Percentiles rank a stretch among this genome's conserved stretches.
Conservation (phyloP, 1,140 invertebrate genomes). For the Ceratosolen solmsi region DNA sequence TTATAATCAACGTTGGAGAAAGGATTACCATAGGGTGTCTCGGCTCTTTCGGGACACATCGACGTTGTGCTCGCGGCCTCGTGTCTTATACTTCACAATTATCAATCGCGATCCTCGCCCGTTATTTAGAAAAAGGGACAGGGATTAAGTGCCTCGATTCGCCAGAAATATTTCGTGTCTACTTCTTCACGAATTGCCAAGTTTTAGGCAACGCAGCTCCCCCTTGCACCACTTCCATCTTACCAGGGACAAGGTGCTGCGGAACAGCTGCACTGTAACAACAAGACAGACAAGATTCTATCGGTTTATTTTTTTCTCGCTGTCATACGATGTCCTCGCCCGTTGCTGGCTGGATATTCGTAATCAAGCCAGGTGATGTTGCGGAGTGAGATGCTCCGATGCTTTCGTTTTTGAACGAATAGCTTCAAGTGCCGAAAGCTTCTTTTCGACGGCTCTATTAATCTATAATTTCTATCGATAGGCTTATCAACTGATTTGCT, state of each 20-base stretch:
- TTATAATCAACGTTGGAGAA: too few relatives aligned
- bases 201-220: conserved; percentile 61
- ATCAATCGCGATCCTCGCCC: conserved; percentile 63
- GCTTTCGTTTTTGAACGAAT: too few relatives aligned
- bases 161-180: conserved; percentile 74
- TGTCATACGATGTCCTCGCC: too few relatives aligned
- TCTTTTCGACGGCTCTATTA: too few relatives aligned
- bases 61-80: conserved; percentile 51
- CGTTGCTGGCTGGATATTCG: too few relatives aligned
- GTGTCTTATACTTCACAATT: conserved; percentile 64
- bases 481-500: too few relatives aligned
- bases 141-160: conserved; percentile 70
- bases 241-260: conserved; percentile 60
- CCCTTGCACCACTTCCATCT: conserved; percentile 62
- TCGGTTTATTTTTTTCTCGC: not conserved
- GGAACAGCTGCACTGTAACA: conserved; percentile 55
- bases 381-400: too few relatives aligned
- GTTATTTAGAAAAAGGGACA: conserved; percentile 69
- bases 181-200: conserved; percentile 63
- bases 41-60: too few relatives aligned
- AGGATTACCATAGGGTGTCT: too few relatives aligned
- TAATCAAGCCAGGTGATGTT: too few relatives aligned
- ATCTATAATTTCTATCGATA: too few relatives aligned
- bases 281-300: not conserved
- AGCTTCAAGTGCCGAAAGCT: too few relatives aligned